Percentiles rank a stretch among this genome's conserved stretches.
Evolutionary conservation across 2,888 invertebrate species (phyloP).

Genomic region (Caenorhabditis parvicauda): DNA sequence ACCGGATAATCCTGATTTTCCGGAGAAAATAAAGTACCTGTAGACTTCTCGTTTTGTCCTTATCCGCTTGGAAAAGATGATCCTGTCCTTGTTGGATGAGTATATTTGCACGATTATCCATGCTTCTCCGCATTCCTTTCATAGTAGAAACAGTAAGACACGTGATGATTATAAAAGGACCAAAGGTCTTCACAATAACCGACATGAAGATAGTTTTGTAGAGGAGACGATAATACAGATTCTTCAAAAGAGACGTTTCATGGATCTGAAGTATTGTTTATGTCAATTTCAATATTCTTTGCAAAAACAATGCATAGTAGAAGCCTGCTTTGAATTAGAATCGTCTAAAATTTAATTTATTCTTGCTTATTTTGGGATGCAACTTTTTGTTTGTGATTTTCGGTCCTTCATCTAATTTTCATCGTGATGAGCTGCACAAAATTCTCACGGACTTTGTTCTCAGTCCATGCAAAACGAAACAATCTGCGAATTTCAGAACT

Average conservation of each 20-base stretch:
- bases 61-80: conserved; percentile 43
- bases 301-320: too few relatives aligned
- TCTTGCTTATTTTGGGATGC: conserved; percentile 5
- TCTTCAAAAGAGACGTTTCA: conserved; percentile 24
- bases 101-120: conserved; percentile 47
- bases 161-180: conserved; percentile 44
- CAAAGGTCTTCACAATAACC: conserved; percentile 46
- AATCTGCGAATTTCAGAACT: too few relatives aligned
- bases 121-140: conserved; percentile 41
- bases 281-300: too few relatives aligned
- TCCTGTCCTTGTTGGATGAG: conserved; percentile 47
- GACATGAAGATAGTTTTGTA: conserved; percentile 40
- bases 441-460: too few relatives aligned
- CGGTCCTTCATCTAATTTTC: not conserved
- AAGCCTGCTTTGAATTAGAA: too few relatives aligned
- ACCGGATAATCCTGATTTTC: not conserved
- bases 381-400: not conserved
- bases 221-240: conserved; percentile 30
- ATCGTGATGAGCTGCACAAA: not conserved
- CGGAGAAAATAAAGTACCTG: conserved; percentile 18
- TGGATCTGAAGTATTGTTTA: conserved; percentile 18
- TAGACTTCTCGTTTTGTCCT: conserved; percentile 47
- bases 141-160: conserved; percentile 38
- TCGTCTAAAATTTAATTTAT: not conserved
- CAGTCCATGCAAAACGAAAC: too few relatives aligned